Percentiles rank a stretch among this genome's conserved stretches.
These are phyloP conservation scores for Glossophaga mutica DNA, from an alignment of 2,797 vertebrate species.

Conservation along the genomic window DNA sequence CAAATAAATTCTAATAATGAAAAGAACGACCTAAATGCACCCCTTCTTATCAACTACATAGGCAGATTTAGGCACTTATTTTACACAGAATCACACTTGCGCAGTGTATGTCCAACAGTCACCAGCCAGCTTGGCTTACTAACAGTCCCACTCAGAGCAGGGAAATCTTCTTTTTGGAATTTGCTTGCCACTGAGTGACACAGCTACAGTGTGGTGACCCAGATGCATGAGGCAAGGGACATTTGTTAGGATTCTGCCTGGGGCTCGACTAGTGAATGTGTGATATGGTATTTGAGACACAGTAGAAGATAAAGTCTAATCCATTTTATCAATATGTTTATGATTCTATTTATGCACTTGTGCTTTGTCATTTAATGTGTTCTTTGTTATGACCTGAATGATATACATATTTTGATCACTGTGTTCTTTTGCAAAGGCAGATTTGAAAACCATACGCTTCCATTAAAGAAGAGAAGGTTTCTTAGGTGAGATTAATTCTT, in stretches of 20 bases:
- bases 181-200: background rate
- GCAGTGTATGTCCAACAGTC: rapidly evolving
- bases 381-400: background rate
- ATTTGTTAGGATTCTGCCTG: background rate
- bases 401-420: background rate
- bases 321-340: background rate
- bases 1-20: constrained; percentile 13
- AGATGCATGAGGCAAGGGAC: background rate
- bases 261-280: background rate
- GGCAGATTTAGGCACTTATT: background rate
- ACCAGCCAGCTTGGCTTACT: background rate
- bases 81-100: background rate
- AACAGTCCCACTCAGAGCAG: background rate
- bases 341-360: background rate
- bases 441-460: background rate
- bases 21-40: background rate
- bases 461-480: background rate
- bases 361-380: background rate
- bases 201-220: background rate
- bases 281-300: background rate
- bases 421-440: background rate
- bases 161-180: background rate
- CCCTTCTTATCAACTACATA: background rate
- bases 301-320: background rate
- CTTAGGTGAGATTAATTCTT: background rate